Evolutionary conservation across 1,140 invertebrate genomes (phyloP), one percentile per base, ranked within the genome.

Genomic region (Prorops nasuta): DNA sequence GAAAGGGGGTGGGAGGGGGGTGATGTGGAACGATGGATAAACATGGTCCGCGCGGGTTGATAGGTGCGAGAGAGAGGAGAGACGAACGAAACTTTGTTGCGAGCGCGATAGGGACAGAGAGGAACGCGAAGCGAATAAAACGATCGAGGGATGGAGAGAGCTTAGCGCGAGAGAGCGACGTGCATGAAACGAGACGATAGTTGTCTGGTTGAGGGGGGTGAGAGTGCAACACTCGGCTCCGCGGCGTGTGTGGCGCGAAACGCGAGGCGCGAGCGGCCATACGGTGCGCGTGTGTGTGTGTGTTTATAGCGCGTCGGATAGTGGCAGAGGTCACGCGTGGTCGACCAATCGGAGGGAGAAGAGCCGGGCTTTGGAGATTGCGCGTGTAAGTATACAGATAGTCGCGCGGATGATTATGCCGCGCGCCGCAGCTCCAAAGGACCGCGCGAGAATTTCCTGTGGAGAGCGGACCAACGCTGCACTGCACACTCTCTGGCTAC

Each of bases 271-370:
- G 36, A 43, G 31, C 37, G 38, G 22, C 38, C 41, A 22, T 18
- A 50, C 35, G 51, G 22, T 12, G 45, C 16, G 31, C 15, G 10
- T 36, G 24, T 28, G 24, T 28, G 24, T 28, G 24, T 28, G 24
- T 28, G 46, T 49, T 60, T 60, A 55, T 60, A 36, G 49, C 53
- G n/a, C n/a, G n/a, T n/a, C n/a, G 58, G 53, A 44, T 58, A 56
- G 41, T 17, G 56, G 41, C 48, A 35, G 43, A 51, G 56, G 42
- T 51, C 48, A 36, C 48, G 46, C 37, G 42, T n/a, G n/a, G n/a
- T n/a, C n/a, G n/a, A n/a, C n/a, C n/a, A n/a, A n/a, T n/a, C n/a
- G n/a, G n/a, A n/a, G n/a, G n/a, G n/a, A n/a, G n/a, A n/a, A n/a
- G n/a, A n/a, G n/a, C n/a, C n/a, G n/a, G n/a, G n/a, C n/a, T n/a